Base-by-base conservation (phyloP, 2,113 vertebrate genomes). In the Pogona vitticeps region DNA sequence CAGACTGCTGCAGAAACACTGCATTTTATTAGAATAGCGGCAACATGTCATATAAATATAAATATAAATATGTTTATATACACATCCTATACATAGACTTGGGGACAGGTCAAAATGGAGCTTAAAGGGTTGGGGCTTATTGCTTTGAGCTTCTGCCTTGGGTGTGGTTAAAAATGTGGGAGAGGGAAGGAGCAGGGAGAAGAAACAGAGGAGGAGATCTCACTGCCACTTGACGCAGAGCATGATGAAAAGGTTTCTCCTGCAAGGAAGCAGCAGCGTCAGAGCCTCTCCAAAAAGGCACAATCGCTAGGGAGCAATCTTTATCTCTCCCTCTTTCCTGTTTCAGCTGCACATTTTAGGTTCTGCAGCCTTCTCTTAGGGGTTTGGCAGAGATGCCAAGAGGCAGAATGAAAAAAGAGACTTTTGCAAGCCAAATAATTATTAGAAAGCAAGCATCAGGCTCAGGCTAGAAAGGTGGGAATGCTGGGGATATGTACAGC, bases 1-100 rank as follows among this genome's bases (percentile, higher is more conserved):
- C 59, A 33, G 52, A 2, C 28, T 8, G 59, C 33, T 59, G 78
- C 73, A 83, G 36, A 89, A 91, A 92, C 83, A 92, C 91, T 56
- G 88, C 85, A 79, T 90, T 92, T 94, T 91, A 92, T 88, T 91
- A 93, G 92, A 94, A 92, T 82, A 75, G 82, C 88, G 86, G 88
- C 78, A 87, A 93, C 88, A 82, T 92, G 88, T 92, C 87, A 94
- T 95, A 95, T 95, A 95, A 95, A 95, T 95, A 95, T 94, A 93
- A 82, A 87, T 95, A 90, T 94, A 78, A 82, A 82, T 87, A 87
- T 87, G 76, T 61, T 65, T 70, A 79, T 82, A 80, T 86, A 26
- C 90, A 77, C 88, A 92, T 87, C 92, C 93, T 95, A 93, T 86
- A 58, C 61, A 85, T 76, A 52, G 88, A 81, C 88, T 42, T 84